Percentiles rank a stretch among this genome's conserved stretches.
phyloP scores from a whole-genome alignment of 2,797 vertebrate species.

The Lagocephalus sceleratus region DNA sequence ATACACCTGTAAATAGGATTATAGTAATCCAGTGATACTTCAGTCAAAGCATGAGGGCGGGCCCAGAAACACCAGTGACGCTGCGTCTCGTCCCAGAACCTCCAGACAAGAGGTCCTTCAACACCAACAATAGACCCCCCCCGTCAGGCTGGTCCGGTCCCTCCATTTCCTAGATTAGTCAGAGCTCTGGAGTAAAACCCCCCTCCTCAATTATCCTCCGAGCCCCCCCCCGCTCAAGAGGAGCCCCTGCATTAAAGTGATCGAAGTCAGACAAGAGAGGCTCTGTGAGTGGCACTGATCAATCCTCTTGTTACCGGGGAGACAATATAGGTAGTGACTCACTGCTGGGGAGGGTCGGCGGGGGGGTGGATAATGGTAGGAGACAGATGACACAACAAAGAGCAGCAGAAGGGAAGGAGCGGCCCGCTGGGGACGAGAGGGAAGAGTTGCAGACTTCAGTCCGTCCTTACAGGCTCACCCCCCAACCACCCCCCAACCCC shows the following conservation, averaged over 20 bases:
- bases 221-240: conserved; percentile 40
- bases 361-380: conserved; percentile 64
- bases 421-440: conserved; percentile 12
- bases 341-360: conserved; percentile 49
- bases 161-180: conserved; percentile 65
- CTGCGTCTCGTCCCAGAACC: conserved; percentile 19
- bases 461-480: conserved; percentile 53
- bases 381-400: conserved; percentile 83
- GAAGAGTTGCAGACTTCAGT: conserved; percentile 63
- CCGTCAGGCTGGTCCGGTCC: conserved; percentile 47
- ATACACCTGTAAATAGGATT: no score
- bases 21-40: no score
- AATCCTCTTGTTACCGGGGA: conserved; percentile 70
- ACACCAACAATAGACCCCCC: conserved; percentile 29
- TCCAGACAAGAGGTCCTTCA: conserved; percentile 14
- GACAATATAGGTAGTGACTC: conserved; percentile 82
- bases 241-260: conserved; percentile 49
- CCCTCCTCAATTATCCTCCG: conserved; percentile 42
- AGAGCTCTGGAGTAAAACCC: conserved; percentile 30
- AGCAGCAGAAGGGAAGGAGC: conserved; percentile 54
- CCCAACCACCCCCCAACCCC: no score
- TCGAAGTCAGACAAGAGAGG: conserved; percentile 61
- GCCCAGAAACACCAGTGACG: conserved; percentile 27
- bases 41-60: not conserved
- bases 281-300: conserved; percentile 70